A percentile compares a stretch with the other conserved stretches of the same genome.
phyloP scores from a whole-genome alignment of 2,888 invertebrate species.

The Laothoe populi region DNA sequence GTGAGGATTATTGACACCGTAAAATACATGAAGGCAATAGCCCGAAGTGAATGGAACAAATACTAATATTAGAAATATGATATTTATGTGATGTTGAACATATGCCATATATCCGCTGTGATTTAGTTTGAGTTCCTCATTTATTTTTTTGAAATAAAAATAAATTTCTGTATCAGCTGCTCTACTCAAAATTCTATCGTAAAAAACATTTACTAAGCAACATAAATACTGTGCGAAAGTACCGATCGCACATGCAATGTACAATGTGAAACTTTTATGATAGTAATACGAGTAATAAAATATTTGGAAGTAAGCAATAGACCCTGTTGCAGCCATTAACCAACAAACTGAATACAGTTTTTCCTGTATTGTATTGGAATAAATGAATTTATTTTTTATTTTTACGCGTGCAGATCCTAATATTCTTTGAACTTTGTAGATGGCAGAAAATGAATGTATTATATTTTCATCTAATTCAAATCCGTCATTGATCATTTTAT shows the following conservation, averaged over 20 bases:
- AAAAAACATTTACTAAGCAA: slow-evolving; percentile 38
- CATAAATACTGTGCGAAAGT: slow-evolving; percentile 36
- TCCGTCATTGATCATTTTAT: not conserved
- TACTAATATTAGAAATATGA: slow-evolving; percentile 32
- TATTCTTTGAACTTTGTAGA: slow-evolving; percentile 40
- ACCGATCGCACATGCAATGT: slow-evolving; percentile 31
- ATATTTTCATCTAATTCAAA: slow-evolving; percentile 39
- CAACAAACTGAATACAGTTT: slow-evolving; percentile 45
- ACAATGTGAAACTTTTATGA: slow-evolving; percentile 33
- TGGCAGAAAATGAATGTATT: slow-evolving; percentile 44
- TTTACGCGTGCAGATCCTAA: slow-evolving; percentile 43
- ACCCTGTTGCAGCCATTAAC: slow-evolving; percentile 37
- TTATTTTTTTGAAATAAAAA: slow-evolving; percentile 44
- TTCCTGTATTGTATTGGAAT: slow-evolving; percentile 35
- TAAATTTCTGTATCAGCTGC: slow-evolving; percentile 39
- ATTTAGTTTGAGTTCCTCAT: slow-evolving; percentile 39
- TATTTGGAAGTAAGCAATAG: slow-evolving; percentile 34
- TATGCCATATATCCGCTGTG: slow-evolving; percentile 35
- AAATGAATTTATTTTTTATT: slow-evolving; percentile 40
- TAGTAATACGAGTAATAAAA: slow-evolving; percentile 39
- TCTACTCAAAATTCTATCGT: slow-evolving; percentile 40
- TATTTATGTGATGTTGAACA: slow-evolving; percentile 37
- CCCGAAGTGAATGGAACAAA: slow-evolving; percentile 37
- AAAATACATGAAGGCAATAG: slow-evolving; percentile 33
- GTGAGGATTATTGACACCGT: slow-evolving; percentile 36